Conservation (phyloP, 2,113 vertebrate species). For the Syngnathoides biaculeatus region DNA sequence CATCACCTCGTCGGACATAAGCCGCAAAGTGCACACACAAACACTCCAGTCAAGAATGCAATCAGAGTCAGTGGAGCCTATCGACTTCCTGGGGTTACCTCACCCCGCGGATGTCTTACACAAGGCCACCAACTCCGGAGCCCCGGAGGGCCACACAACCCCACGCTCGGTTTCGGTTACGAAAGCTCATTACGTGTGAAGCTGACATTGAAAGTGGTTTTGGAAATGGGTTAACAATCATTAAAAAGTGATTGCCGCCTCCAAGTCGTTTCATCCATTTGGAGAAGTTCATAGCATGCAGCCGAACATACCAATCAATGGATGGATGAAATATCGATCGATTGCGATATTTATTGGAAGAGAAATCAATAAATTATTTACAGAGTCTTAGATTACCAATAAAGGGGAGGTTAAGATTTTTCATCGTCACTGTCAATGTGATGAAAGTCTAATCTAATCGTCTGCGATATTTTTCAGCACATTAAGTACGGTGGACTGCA, state of each 20-base stretch:
- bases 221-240: not conserved
- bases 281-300: not conserved
- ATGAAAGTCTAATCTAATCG: too few species aligned
- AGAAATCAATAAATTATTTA: not conserved
- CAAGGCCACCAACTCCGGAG: conserved; percentile 9
- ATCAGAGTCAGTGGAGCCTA: conserved; percentile 27
- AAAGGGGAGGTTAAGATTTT: not conserved
- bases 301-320: not conserved
- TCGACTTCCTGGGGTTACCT: conserved; percentile 26
- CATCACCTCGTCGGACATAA: conserved; percentile 27
- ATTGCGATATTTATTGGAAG: too few species aligned
- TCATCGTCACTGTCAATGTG: too few species aligned
- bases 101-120: conserved; percentile 15
- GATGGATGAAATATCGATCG: not conserved
- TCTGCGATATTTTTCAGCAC: too few species aligned
- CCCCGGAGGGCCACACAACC: not conserved
- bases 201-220: not conserved
- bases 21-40: conserved; percentile 16
- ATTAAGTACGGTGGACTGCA: too few species aligned
- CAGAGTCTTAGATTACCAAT: not conserved
- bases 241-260: too few species aligned
- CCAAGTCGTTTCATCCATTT: not conserved
- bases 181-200: not conserved
- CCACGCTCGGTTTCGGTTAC: not conserved
- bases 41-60: conserved; percentile 10